A percentile compares a stretch with the other conserved stretches of the same genome.
phyloP scores from a whole-genome alignment of 2,888 invertebrate species.

The Cotesia congregata region DNA sequence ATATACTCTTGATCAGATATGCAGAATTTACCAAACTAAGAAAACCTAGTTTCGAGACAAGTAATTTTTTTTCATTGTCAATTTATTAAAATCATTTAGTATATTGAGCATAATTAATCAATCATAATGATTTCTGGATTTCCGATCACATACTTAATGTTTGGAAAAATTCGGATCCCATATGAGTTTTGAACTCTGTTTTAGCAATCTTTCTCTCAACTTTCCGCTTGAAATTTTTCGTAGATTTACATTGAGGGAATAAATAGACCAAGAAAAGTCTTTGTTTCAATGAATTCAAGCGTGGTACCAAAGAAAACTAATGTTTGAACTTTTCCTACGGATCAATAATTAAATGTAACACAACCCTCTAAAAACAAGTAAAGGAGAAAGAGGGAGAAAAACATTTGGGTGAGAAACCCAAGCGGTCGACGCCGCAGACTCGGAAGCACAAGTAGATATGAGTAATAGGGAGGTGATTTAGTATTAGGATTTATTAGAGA shows the following conservation, averaged over 20 bases:
- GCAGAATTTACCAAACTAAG: too few species aligned
- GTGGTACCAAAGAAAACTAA: background rate
- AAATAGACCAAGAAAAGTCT: background rate
- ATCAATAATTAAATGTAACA: slow-evolving; percentile 49
- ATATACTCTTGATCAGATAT: too few species aligned
- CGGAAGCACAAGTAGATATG: slow-evolving; percentile 57
- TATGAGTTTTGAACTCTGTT: too few species aligned
- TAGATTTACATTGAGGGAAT: background rate
- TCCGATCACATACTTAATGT: too few species aligned
- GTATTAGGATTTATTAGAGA: slow-evolving; percentile 68
- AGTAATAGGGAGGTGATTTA: slow-evolving; percentile 66
- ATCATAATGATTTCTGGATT: too few species aligned
- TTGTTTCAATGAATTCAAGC: background rate
- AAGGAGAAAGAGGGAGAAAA: slow-evolving; percentile 27
- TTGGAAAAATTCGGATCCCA: too few species aligned
- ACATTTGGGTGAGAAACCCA: slow-evolving; percentile 25
- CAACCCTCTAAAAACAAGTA: slow-evolving; percentile 11
- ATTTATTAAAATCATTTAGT: too few species aligned
- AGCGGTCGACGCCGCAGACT: slow-evolving; percentile 25
- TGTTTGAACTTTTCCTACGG: slow-evolving; percentile 1
- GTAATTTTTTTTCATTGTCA: too few species aligned
- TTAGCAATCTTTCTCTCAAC: too few species aligned
- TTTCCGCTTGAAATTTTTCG: too few species aligned
- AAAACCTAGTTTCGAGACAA: too few species aligned
- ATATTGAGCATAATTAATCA: too few species aligned